phyloP scores from a whole-genome alignment of 1,140 invertebrate species.

The Drosophila paulistorum region DNA sequence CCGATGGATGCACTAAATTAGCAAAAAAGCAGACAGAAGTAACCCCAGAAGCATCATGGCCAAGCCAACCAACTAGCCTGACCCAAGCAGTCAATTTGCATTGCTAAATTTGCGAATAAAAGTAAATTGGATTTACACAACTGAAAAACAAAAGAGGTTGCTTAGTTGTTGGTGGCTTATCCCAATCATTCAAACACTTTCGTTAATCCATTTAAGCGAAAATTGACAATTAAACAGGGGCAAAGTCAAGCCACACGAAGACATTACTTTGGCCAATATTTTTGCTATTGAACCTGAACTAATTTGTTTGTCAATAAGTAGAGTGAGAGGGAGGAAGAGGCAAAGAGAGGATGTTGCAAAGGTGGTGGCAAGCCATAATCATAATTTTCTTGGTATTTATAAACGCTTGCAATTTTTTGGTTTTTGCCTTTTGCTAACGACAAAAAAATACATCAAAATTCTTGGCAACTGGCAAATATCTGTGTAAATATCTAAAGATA shows the following conservation, averaged over 20 bases:
- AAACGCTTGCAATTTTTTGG: constrained; percentile 13
- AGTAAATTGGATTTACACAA: constrained; percentile 69
- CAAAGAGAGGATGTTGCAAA: not conserved
- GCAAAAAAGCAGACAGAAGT: constrained; percentile 19
- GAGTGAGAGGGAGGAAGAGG: not conserved
- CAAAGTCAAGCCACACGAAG: constrained; percentile 31
- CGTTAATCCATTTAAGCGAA: constrained; percentile 68
- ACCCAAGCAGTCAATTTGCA: constrained; percentile 43
- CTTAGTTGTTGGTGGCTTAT: not conserved
- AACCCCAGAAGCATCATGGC: not conserved
- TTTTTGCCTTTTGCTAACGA: not conserved
- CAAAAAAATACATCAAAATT: constrained; percentile 68
- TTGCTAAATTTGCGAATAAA: constrained; percentile 61
- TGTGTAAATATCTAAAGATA: constrained; percentile 30
- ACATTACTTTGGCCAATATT: constrained; percentile 45
- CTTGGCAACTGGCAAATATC: constrained; percentile 58
- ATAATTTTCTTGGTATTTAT: constrained; percentile 32
- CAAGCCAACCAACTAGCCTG: constrained; percentile 9
- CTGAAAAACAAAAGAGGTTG: not conserved
- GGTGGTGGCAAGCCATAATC: not conserved
- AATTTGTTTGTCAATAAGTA: constrained; percentile 3
- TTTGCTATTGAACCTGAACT: constrained; percentile 20
- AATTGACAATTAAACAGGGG: constrained; percentile 31
- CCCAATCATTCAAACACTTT: constrained; percentile 56
- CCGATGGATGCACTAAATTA: constrained; percentile 73